A percentile compares a stretch with the other conserved stretches of the same genome.
phyloP scores from a whole-genome alignment of 2,888 invertebrate species.

The Timema podura region DNA sequence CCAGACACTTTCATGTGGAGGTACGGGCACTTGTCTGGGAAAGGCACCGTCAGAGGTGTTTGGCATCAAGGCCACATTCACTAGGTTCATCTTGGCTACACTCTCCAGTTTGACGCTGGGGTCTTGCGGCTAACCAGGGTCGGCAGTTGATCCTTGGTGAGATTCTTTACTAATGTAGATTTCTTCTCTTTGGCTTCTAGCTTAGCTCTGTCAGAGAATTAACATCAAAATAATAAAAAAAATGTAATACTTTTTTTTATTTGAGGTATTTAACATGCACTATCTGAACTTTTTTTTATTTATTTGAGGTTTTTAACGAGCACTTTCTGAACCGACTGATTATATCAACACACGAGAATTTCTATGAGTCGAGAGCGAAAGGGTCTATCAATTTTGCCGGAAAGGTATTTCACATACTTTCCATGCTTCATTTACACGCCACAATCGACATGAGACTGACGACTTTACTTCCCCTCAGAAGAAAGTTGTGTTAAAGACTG shows the following conservation, averaged over 20 bases:
- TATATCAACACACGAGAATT: too few species aligned
- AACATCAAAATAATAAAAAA: not conserved
- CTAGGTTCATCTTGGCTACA: not conserved
- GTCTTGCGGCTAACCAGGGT: not conserved
- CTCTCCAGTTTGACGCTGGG: conserved; percentile 1
- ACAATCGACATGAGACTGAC: too few species aligned
- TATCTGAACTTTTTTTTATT: too few species aligned
- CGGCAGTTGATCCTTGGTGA: not conserved
- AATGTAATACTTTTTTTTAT: not conserved
- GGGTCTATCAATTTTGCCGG: too few species aligned
- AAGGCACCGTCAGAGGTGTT: not conserved
- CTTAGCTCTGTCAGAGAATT: not conserved
- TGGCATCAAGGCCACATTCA: not conserved
- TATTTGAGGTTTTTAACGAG: too few species aligned
- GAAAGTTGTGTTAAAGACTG: too few species aligned
- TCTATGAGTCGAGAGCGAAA: too few species aligned
- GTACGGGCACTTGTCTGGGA: not conserved
- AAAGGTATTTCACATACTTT: too few species aligned
- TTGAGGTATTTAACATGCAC: too few species aligned
- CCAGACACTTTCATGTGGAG: conserved; percentile 6
- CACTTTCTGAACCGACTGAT: too few species aligned
- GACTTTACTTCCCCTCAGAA: too few species aligned
- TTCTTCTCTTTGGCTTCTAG: not conserved
- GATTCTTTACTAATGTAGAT: not conserved
- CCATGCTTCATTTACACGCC: too few species aligned